These are phyloP conservation scores for Lasiurus borealis DNA, from an alignment of 2,113 vertebrate species.

Conservation along the genomic window DNA sequence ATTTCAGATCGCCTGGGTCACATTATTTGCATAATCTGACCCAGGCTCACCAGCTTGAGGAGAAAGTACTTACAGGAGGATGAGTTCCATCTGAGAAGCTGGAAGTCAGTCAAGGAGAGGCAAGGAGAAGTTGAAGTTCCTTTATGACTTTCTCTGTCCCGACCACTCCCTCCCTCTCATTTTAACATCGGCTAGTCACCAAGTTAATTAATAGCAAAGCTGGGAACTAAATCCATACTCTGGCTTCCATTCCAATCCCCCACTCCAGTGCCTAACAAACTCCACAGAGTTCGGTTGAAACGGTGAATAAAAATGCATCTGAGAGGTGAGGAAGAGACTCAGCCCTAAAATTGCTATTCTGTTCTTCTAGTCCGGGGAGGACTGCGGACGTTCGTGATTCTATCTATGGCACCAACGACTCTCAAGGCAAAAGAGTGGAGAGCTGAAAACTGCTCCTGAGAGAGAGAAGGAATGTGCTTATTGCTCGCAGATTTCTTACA, in stretches of 20 bases:
- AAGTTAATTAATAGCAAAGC: background rate
- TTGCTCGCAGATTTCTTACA: too few species aligned
- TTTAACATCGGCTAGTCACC: background rate
- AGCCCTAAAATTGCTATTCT: background rate
- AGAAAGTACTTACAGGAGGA: slow-evolving; percentile 48
- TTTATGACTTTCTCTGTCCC: background rate
- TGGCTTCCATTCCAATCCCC: background rate
- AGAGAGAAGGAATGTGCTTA: too few species aligned
- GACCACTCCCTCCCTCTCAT: background rate
- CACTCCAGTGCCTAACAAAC: background rate
- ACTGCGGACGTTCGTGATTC: background rate
- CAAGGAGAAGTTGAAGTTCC: background rate
- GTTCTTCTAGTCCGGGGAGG: background rate
- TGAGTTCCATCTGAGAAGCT: slow-evolving; percentile 6
- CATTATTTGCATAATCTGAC: background rate
- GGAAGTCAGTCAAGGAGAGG: background rate
- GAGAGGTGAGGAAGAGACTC: background rate
- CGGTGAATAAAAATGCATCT: background rate
- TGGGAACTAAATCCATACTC: background rate
- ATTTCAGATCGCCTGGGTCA: slow-evolving; percentile 40
- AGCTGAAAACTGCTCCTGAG: too few species aligned
- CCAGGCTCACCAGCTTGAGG: background rate
- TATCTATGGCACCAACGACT: background rate
- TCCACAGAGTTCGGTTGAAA: slow-evolving; percentile 5
- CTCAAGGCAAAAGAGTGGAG: too few species aligned